Percentiles rank a stretch among this genome's conserved stretches.
These are phyloP conservation scores for Erpornis zantholeuca DNA, from an alignment of 2,113 vertebrate genomes.

Conservation along the genomic window DNA sequence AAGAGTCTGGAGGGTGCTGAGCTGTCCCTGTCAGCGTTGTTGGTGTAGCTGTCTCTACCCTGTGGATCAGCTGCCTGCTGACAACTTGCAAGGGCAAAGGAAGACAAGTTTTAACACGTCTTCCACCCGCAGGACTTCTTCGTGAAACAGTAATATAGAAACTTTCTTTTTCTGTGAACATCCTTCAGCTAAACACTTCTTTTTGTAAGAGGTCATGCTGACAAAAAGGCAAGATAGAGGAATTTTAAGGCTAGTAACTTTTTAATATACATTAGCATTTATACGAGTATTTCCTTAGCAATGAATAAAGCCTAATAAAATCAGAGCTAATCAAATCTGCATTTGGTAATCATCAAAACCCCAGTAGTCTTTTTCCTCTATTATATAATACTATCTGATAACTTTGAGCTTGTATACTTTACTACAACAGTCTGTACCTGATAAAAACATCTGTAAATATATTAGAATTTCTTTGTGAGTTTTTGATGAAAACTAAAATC, in stretches of 20 bases:
- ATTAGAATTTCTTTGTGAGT: not conserved
- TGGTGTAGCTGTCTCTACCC: not conserved
- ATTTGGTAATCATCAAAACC: not conserved
- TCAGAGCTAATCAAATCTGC: not conserved
- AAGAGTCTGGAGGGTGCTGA: not conserved
- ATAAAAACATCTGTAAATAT: not conserved
- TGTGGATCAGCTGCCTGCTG: not conserved
- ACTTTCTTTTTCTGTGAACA: not conserved
- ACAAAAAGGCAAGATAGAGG: not conserved
- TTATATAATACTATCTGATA: not conserved
- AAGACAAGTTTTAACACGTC: not conserved
- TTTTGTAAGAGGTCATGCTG: not conserved
- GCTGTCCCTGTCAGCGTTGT: not conserved
- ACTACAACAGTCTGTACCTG: not conserved
- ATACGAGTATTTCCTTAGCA: not conserved
- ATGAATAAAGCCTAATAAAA: not conserved
- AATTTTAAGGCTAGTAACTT: not conserved
- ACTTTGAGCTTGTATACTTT: not conserved
- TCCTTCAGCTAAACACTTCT: not conserved
- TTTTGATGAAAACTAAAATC: not conserved
- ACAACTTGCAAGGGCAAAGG: not conserved
- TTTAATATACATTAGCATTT: not conserved
- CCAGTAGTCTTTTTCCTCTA: not conserved
- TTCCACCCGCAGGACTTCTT: not conserved
- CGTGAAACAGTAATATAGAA: not conserved